A percentile compares a stretch with the other conserved stretches of the same genome.
Conservation (phyloP, 2,797 vertebrate species). For the Lithobates pipiens region DNA sequence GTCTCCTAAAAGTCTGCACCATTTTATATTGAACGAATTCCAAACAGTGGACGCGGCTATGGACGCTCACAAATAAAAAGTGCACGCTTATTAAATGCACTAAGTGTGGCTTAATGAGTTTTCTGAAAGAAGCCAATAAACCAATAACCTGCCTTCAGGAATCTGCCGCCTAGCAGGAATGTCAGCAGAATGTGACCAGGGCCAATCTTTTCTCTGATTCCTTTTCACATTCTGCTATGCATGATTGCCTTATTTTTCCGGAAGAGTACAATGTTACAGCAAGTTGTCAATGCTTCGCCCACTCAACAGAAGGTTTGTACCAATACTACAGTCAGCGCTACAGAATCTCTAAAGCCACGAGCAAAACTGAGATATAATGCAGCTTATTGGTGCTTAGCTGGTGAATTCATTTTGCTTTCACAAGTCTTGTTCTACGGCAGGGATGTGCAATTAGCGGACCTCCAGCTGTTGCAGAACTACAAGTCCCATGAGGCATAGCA, state of each 20-base stretch:
- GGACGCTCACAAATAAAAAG: background rate
- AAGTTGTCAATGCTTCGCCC: background rate
- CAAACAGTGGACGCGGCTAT: background rate
- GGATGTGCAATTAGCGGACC: too few species aligned
- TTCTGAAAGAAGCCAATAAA: background rate
- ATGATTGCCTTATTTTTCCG: background rate
- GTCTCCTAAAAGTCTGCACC: background rate
- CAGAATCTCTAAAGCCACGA: too few species aligned
- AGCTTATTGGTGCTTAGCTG: too few species aligned
- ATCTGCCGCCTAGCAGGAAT: background rate
- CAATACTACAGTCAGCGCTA: background rate
- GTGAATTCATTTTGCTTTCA: too few species aligned
- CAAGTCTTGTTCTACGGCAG: too few species aligned
- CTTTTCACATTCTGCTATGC: background rate
- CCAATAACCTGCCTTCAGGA: slow-evolving; percentile 11
- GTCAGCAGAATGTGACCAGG: background rate
- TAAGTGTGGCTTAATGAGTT: slow-evolving; percentile 10
- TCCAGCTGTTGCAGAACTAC: too few species aligned
- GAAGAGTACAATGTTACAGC: background rate
- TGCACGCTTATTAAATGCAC: background rate
- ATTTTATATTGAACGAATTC: background rate
- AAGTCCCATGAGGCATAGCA: too few species aligned
- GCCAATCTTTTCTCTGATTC: background rate
- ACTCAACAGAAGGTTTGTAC: background rate
- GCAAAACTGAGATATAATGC: too few species aligned